Base-by-base conservation (phyloP, 2,888 invertebrate species). In the Drosophila melanosoma region DNA sequence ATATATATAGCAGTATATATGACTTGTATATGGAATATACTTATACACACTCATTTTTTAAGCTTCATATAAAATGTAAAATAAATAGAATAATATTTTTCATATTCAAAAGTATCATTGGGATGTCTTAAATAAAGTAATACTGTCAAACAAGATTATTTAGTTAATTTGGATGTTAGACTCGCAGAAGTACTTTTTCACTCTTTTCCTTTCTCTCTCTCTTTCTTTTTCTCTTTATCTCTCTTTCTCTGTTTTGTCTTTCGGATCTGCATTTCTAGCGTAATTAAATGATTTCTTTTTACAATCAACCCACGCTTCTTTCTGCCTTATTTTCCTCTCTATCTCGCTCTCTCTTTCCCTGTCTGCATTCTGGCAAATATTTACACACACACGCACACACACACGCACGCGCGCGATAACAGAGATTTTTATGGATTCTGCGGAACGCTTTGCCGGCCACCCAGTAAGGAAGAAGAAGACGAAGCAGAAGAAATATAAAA, bases 401-500 rank as follows among this genome's bases (percentile, higher is more conserved):
- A 49, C 29, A 63, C 33, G 61, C 26, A 38, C 26, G 36, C 26
- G 38, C 36, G 32, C 72, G 54, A 71, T 65, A 79, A 73, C 54
- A 73, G 12, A 66, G 68, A 58, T 61, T 76, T 76, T 84, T 82
- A 87, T 82, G 80, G 65, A 33, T 84, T 79, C 72, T 57, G 54
- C 59, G 64, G 65, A 82, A 69, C 49, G 20, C 59, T 74, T 68
- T 63, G 79, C 45, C 57, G 61, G 68, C 58, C 76, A 75, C 75
- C 75, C 74, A 68, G 53, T 15, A 53, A 36, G n/a, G 38, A 29
- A 4, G 35, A 23, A 3, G 26, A n/a, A 23, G 26, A 5, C 10
- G 5, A 10, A 20, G 5, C 15, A 26, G 49, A 26, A 26, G 10
- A 49, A 17, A 8, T 26, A 26, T 17, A 26, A 64, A 42, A 17